These are phyloP conservation scores for Silurus glanis DNA, from an alignment of 2,113 vertebrate genomes.

Conservation along the genomic window DNA sequence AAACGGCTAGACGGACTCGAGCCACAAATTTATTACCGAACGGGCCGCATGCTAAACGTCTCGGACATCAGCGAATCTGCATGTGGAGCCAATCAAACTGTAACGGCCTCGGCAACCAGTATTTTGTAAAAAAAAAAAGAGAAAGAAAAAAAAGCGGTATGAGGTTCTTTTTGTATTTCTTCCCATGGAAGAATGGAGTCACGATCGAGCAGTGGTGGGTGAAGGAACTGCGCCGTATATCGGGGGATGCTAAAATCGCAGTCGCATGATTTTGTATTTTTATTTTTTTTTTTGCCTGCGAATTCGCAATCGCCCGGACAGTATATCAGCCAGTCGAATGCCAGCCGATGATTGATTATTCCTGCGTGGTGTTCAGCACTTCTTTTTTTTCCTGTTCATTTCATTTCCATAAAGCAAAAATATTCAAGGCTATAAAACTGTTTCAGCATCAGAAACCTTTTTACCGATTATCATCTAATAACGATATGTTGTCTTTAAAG, in stretches of 20 bases:
- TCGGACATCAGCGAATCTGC: slow-evolving; percentile 31
- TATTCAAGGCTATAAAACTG: neutral
- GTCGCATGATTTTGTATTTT: neutral
- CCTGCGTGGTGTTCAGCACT: neutral
- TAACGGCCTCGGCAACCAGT: slow-evolving; percentile 39
- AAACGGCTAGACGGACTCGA: neutral
- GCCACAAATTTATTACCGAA: neutral
- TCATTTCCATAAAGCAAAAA: neutral
- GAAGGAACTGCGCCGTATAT: neutral
- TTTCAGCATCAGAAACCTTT: neutral
- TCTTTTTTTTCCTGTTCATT: neutral
- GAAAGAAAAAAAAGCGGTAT: neutral
- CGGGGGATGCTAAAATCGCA: neutral
- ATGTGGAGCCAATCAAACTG: slow-evolving; percentile 54
- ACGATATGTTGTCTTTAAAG: neutral
- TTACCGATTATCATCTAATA: too few species aligned
- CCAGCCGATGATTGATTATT: neutral
- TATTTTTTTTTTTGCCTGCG: too few species aligned
- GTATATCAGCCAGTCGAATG: neutral
- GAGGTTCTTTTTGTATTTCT: slow-evolving; percentile 59
- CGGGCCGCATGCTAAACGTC: slow-evolving; percentile 49
- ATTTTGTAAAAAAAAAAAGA: neutral
- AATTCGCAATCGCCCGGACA: neutral
- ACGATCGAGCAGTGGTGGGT: slow-evolving; percentile 36
- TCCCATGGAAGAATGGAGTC: slow-evolving; percentile 72